phyloP scores from a whole-genome alignment of 2,113 vertebrate species.

The Cathartes aura region DNA sequence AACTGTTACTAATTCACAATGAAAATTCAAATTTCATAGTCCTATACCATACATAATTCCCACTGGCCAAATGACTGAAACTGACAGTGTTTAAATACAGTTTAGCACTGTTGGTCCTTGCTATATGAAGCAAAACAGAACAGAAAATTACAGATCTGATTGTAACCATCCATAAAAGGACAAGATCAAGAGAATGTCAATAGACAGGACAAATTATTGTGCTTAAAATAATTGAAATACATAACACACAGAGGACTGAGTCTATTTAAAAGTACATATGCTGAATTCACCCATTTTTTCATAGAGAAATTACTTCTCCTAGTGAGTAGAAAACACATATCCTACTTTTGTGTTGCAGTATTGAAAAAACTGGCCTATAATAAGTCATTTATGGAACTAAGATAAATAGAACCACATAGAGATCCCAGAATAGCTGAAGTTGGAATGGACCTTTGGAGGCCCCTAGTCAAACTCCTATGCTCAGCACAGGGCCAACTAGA shows the following conservation, averaged over 20 bases:
- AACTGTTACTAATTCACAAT: not conserved
- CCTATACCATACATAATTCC: not conserved
- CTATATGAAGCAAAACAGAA: not conserved
- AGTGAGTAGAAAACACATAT: not conserved
- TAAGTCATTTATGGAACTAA: not conserved
- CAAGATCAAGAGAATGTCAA: not conserved
- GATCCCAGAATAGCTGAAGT: not conserved
- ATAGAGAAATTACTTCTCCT: not conserved
- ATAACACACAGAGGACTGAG: not conserved
- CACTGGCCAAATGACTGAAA: not conserved
- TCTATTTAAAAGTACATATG: not conserved
- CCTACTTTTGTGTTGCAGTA: not conserved
- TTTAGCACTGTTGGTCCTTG: not conserved
- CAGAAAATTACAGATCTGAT: not conserved
- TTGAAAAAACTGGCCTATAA: not conserved
- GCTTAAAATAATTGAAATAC: not conserved
- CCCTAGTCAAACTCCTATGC: not conserved
- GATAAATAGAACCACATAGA: not conserved
- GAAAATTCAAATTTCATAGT: not conserved
- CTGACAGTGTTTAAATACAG: not conserved
- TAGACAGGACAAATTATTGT: not conserved
- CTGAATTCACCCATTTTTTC: not conserved
- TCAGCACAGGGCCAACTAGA: not conserved
- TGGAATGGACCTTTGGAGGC: not conserved
- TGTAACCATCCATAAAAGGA: not conserved